Evolutionary conservation across 1,140 invertebrate genomes (phyloP), one percentile per base, ranked within the genome.

Genomic region (Andrena cerasifolii): DNA sequence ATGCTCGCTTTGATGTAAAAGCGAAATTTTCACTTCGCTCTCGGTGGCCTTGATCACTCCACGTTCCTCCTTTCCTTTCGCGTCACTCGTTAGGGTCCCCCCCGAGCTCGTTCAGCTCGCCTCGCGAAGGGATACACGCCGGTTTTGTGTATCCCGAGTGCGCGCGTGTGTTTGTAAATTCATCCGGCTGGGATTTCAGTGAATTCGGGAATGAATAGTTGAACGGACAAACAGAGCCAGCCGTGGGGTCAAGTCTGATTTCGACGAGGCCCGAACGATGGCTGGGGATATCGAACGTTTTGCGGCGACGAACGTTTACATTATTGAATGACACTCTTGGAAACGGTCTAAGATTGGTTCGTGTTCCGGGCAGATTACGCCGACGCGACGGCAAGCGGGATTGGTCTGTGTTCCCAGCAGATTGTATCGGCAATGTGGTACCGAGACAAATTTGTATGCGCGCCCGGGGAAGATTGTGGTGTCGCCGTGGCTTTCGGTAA

Each of bases 1-100:
- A 71, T 77, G 45, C 65, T 53, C 45, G 54, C 56, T 77, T 71
- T 70, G 54, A 77, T 43, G 66, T 43, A 61, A 70, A 68, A 70
- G 54, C 24, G 45, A 77, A 70, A 77, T 77, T 77, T 71, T 61
- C 74, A 51, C 31, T 61, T 77, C 66, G 59, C 36, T 71, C n/a
- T 61, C 26, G 36, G 26, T 43, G 66, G 74, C 74, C 74, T 77
- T 77, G 74, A 77, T 77, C 66, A 24, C 28, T 68, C 53, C 51
- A 1, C 31, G 31, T 21, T 18, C 18, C 63, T 68, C 28, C 16
- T 76, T 59, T 51, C 24, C 43, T 43, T 51, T 59, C 26, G 16
- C 54, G 31, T 47, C 28, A 26, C 59, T 65, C 45, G 31, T 75
- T 63, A 54, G 26, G 16, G 49, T 1, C 18, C 28, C 14, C 45